These are phyloP conservation scores for Orthonyx spaldingii DNA, from an alignment of 2,113 vertebrate genomes.

Conservation along the genomic window DNA sequence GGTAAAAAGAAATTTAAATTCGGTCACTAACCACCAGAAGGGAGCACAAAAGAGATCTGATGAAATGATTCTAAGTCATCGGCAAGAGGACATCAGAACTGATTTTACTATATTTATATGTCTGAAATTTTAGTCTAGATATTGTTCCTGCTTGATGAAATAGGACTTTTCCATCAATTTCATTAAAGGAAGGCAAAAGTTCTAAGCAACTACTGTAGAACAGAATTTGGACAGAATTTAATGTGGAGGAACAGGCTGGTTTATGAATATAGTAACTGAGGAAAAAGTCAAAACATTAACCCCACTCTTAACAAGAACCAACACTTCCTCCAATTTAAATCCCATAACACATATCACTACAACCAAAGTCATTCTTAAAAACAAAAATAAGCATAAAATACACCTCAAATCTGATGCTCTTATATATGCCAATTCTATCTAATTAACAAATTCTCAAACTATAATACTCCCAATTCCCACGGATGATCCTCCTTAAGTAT, in stretches of 20 bases:
- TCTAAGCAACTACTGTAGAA: not conserved
- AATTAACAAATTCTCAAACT: constrained; percentile 43
- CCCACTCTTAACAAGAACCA: not conserved
- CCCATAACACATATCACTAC: not conserved
- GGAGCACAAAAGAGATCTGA: not conserved
- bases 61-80: not conserved
- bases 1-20: not conserved
- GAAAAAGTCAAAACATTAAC: not conserved
- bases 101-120: not conserved
- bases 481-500: constrained; percentile 63
- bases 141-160: not conserved
- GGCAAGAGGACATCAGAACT: not conserved
- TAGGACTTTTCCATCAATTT: not conserved
- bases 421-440: constrained; percentile 32
- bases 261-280: not conserved
- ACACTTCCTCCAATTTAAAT: not conserved
- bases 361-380: not conserved
- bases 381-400: not conserved
- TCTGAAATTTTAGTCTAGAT: not conserved
- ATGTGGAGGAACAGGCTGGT: not conserved
- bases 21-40: not conserved
- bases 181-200: not conserved
- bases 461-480: constrained; percentile 59
- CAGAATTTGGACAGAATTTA: not conserved
- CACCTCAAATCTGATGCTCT: not conserved